phyloP scores from a whole-genome alignment of 1,140 invertebrate genomes.

The Tetramorium alpestre region DNA sequence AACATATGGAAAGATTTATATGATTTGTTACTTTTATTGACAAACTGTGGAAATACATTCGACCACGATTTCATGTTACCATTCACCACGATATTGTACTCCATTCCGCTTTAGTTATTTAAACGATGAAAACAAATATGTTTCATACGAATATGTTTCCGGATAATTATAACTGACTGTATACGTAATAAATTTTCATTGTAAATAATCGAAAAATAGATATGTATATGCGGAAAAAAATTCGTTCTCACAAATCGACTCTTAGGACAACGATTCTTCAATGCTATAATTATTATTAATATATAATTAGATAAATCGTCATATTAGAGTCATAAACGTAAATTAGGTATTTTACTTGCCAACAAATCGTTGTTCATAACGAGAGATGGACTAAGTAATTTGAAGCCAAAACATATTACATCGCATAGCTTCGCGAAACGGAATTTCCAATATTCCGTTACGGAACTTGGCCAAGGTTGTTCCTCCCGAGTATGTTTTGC shows the following conservation, averaged over 20 bases:
- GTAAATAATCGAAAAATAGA: slow-evolving; percentile 32
- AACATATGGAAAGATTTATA: slow-evolving; percentile 4
- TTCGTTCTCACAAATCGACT: slow-evolving; percentile 1
- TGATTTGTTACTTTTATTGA: slow-evolving; percentile 34
- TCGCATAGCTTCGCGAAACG: slow-evolving; percentile 21
- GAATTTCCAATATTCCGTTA: slow-evolving; percentile 56
- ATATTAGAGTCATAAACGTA: neutral
- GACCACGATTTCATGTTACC: slow-evolving; percentile 36
- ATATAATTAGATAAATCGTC: neutral
- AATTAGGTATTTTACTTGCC: neutral
- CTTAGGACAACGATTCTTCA: neutral
- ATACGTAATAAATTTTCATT: slow-evolving; percentile 33
- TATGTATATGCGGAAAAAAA: neutral
- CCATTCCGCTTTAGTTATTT: slow-evolving; percentile 33
- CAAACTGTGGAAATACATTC: slow-evolving; percentile 19
- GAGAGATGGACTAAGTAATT: neutral
- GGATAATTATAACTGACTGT: slow-evolving; percentile 41
- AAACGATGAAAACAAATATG: slow-evolving; percentile 16
- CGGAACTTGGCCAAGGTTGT: slow-evolving; percentile 58
- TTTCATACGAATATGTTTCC: neutral
- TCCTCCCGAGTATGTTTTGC: slow-evolving; percentile 51
- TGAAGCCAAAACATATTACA: slow-evolving; percentile 21
- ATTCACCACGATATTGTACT: slow-evolving; percentile 17
- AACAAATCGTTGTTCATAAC: neutral
- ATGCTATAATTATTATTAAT: neutral